Conservation (phyloP, 2,888 invertebrate genomes). For the Idaea straminata region DNA sequence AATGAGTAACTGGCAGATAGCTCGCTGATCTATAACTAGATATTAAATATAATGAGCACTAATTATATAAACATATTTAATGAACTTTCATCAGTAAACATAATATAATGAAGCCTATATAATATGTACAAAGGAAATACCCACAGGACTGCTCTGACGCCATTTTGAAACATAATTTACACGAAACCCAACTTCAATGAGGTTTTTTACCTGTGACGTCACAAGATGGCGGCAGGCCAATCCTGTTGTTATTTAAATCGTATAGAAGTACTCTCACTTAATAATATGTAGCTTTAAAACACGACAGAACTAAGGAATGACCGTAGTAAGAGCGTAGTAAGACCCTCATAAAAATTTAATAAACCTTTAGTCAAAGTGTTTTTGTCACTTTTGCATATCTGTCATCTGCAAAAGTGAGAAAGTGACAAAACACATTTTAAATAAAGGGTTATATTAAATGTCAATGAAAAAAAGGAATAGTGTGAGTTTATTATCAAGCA, state of each 20-base stretch:
- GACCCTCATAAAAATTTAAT: too few species aligned
- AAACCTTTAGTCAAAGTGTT: too few species aligned
- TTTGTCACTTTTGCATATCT: too few species aligned
- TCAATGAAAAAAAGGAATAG: too few species aligned
- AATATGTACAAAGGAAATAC: neutral
- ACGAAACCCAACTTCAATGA: neutral
- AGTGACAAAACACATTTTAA: too few species aligned
- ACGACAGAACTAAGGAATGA: neutral
- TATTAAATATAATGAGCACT: neutral
- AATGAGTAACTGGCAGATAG: slow-evolving; percentile 34
- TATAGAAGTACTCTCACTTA: neutral
- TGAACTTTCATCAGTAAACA: neutral
- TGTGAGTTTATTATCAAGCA: too few species aligned
- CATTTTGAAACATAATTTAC: neutral
- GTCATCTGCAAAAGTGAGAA: too few species aligned
- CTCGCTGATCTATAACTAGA: slow-evolving; percentile 10
- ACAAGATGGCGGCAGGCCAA: neutral
- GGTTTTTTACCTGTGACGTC: neutral
- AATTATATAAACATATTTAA: neutral
- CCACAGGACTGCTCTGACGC: neutral
- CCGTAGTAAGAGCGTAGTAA: neutral
- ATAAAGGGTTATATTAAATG: too few species aligned
- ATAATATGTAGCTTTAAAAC: neutral
- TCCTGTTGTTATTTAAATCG: neutral
- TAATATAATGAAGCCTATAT: neutral